Base-by-base conservation (phyloP, 2,888 invertebrate genomes). In the Agriopis leucophaearia region DNA sequence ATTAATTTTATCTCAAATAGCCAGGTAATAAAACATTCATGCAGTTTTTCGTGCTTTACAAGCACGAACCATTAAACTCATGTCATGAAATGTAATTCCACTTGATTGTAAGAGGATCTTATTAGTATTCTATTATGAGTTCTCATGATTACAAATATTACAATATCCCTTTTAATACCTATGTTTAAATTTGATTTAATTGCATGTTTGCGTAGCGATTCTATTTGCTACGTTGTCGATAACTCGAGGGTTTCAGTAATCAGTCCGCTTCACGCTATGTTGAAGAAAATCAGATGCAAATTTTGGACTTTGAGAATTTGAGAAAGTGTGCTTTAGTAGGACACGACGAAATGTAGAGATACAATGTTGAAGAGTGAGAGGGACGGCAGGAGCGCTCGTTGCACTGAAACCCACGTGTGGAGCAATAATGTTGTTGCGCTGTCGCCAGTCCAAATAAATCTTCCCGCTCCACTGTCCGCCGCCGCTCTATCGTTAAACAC, bases 361-460 rank as follows among this genome's bases (percentile, higher is more conserved):
- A 78, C 78, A 78, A 78, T 79, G 80, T 78, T 73, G 73, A 68
- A 81, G 59, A 78, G 87, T 71, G 82, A 84, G 78, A 70, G 84
- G 77, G 85, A 86, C 69, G 78, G 74, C 71, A 71, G 70, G 64
- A 70, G 60, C 67, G 76, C 60, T 74, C 66, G 67, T 60, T 74
- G 69, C 70, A 76, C 76, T 69, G 70, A 76, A 69, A 74, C 80
- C 85, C 85, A 88, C 86, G 84, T 88, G 87, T 81, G 79, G 65
- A 74, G 71, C 77, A 73, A 81, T 84, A 82, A 84, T 86, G 82
- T 85, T 84, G 83, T 86, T 81, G 79, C 83, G 76, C 80, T 83
- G 83, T 86, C 84, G 81, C 77, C 80, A 75, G 64, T 73, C 68
- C 73, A 79, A 76, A 85, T 87, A 84, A 85, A 86, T 84, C 83